Evolutionary conservation across 2,797 vertebrate genomes (phyloP).

Genomic region (Masticophis lateralis): DNA sequence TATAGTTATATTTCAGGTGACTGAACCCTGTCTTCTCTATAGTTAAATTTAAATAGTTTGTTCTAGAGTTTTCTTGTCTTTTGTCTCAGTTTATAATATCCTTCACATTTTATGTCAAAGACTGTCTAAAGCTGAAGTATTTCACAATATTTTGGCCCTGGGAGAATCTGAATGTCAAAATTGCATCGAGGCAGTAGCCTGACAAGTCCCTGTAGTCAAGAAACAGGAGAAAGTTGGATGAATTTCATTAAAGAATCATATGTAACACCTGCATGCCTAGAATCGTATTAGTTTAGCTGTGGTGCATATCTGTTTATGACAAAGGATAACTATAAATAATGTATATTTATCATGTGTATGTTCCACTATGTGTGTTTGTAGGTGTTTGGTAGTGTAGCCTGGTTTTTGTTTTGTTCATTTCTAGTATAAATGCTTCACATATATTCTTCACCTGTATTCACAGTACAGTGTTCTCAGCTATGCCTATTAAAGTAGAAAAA

Average conservation of each 20-base stretch:
- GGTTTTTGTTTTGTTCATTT: neutral
- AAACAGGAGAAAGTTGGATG: neutral
- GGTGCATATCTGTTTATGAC: neutral
- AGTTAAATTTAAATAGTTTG: neutral
- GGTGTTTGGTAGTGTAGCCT: neutral
- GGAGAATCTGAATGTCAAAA: constrained; percentile 22
- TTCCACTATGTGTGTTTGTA: neutral
- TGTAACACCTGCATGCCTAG: neutral
- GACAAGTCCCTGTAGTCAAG: neutral
- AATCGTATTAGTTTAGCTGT: neutral
- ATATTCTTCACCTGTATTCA: neutral
- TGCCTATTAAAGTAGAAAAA: neutral
- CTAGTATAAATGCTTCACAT: neutral
- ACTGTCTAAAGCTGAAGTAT: constrained; percentile 15
- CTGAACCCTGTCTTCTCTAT: neutral
- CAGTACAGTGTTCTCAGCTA: neutral
- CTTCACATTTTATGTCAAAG: constrained; percentile 42
- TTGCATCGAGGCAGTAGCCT: neutral
- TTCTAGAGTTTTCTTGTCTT: constrained; percentile 6
- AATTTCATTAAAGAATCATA: neutral
- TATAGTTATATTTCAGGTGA: neutral
- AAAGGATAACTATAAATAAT: neutral
- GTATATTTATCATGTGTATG: neutral
- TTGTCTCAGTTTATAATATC: constrained; percentile 34
- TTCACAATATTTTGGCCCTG: neutral